Conservation (phyloP, 2,888 invertebrate genomes). For the Habroteleia sp. region DNA sequence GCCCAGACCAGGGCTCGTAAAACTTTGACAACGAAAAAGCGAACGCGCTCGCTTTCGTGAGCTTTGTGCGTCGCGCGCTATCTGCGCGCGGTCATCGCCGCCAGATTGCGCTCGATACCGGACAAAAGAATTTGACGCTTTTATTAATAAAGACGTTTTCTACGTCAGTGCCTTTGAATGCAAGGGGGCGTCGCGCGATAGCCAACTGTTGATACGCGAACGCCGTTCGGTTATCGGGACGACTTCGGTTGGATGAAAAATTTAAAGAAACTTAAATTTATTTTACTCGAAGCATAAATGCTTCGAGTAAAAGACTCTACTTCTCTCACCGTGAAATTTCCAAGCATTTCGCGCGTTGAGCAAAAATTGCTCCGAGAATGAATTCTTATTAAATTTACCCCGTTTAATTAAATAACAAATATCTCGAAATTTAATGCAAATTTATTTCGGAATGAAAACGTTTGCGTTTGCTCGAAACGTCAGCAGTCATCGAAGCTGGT, state of each 20-base stretch:
- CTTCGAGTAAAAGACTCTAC: no score
- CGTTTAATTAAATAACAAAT: no score
- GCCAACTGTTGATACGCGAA: conserved; percentile 31
- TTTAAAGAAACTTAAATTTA: no score
- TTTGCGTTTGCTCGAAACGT: no score
- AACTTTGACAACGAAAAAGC: conserved; percentile 57
- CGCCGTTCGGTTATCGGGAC: conserved; percentile 1
- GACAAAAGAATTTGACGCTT: conserved; percentile 39
- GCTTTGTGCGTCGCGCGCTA: conserved; percentile 10
- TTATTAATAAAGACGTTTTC: conserved; percentile 49
- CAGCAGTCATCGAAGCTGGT: no score
- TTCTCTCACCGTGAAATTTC: no score
- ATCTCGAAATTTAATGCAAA: no score
- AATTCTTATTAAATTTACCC: no score
- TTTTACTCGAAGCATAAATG: no score
- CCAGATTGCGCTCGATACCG: conserved; percentile 32
- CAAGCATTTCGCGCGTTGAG: no score
- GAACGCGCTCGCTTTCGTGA: conserved; percentile 20
- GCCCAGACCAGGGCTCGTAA: conserved; percentile 42
- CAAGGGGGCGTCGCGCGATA: conserved; percentile 23
- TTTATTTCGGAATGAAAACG: no score
- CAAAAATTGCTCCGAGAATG: no score
- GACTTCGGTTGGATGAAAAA: conserved; percentile 15
- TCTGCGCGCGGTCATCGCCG: conserved; percentile 25
- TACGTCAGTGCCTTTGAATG: conserved; percentile 37